Percentiles rank a stretch among this genome's conserved stretches.
Evolutionary conservation across 2,113 vertebrate genomes (phyloP).

Genomic region (Elgaria multicarinata): DNA sequence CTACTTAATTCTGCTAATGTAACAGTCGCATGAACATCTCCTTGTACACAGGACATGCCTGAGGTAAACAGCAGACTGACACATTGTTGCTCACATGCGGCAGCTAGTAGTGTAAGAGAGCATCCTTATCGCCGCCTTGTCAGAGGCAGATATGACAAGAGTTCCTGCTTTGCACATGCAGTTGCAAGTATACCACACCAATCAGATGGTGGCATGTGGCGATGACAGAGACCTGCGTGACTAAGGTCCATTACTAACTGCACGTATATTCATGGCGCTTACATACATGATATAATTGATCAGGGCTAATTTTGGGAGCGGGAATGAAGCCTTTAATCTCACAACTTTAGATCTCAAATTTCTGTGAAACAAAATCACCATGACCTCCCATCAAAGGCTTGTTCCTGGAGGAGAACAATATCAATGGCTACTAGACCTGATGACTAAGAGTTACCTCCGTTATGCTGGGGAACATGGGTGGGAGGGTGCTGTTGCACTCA

Average conservation of each 20-base stretch:
- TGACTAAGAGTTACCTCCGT: too few relatives aligned
- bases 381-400: neutral
- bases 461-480: too few relatives aligned
- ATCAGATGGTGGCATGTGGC: neutral
- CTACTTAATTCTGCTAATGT: neutral
- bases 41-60: too few relatives aligned
- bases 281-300: neutral
- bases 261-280: neutral
- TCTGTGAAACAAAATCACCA: neutral
- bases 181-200: neutral
- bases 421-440: too few relatives aligned
- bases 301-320: neutral
- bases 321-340: accelerated
- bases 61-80: neutral
- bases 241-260: neutral
- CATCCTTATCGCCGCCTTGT: neutral
- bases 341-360: neutral
- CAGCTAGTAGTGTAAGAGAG: neutral
- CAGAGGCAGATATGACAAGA: neutral
- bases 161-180: neutral
- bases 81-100: neutral
- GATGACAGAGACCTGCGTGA: neutral
- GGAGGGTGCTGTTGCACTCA: too few relatives aligned
- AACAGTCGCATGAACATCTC: neutral
- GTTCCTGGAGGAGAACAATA: too few relatives aligned